phyloP scores from a whole-genome alignment of 2,113 vertebrate species.

The Eudyptes chrysolophus region DNA sequence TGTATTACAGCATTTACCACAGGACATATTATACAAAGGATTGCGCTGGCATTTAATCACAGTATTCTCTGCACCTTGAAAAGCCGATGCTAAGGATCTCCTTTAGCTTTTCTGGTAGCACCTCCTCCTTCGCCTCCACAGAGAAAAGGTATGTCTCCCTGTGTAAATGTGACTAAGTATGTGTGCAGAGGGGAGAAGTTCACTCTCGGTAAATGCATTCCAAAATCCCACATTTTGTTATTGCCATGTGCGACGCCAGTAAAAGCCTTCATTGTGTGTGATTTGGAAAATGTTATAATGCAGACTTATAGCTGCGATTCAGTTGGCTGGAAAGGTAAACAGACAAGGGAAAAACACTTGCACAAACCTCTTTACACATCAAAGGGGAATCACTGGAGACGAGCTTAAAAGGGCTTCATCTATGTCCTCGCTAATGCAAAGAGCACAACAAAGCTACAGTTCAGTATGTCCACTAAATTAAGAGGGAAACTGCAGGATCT shows the following conservation, averaged over 20 bases:
- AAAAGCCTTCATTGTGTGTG: background rate
- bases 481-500: background rate
- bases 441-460: background rate
- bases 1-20: background rate
- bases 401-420: background rate
- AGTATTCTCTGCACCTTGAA: background rate
- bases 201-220: background rate
- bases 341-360: background rate
- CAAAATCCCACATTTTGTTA: background rate
- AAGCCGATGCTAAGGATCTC: background rate
- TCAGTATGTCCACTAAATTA: background rate
- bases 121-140: background rate
- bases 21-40: background rate
- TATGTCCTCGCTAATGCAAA: background rate
- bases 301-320: fast-evolving
- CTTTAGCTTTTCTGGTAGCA: background rate
- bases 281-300: background rate
- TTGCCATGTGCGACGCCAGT: fast-evolving
- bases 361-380: background rate
- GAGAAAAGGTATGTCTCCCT: background rate
- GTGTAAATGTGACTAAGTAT: background rate
- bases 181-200: background rate
- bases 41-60: background rate
- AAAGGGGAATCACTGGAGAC: background rate
- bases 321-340: background rate